A percentile compares a stretch with the other conserved stretches of the same genome.
phyloP scores from a whole-genome alignment of 2,888 invertebrate genomes.

The Brenthis daphne region DNA sequence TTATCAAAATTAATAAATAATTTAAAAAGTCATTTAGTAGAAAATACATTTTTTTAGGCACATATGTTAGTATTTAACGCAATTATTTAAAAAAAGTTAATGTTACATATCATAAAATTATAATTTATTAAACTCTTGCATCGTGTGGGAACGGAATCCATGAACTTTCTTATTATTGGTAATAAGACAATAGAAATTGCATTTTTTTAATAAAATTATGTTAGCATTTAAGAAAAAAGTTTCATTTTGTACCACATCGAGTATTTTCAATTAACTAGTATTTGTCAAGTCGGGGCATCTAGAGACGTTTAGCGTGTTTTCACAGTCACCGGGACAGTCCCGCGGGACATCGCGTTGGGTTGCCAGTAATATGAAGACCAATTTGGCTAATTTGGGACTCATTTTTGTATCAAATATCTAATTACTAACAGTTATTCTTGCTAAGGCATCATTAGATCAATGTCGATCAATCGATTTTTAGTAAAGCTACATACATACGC shows the following conservation, averaged over 20 bases:
- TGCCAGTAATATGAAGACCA: constrained; percentile 35
- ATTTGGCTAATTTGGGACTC: constrained; percentile 34
- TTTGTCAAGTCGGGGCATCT: constrained; percentile 58
- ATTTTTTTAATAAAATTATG: too few relatives aligned
- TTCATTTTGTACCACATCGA: constrained; percentile 38
- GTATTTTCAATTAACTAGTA: constrained; percentile 74
- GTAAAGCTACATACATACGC: too few relatives aligned
- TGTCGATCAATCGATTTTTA: neutral
- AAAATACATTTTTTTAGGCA: too few relatives aligned
- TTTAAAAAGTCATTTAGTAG: too few relatives aligned
- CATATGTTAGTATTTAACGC: too few relatives aligned
- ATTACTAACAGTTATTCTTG: constrained; percentile 25
- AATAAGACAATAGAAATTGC: too few relatives aligned
- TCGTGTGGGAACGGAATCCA: too few relatives aligned
- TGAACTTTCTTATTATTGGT: too few relatives aligned
- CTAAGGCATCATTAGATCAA: neutral
- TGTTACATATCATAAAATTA: too few relatives aligned
- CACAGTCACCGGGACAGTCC: constrained; percentile 41
- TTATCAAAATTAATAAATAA: too few relatives aligned
- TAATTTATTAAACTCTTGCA: too few relatives aligned
- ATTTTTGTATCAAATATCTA: constrained; percentile 33
- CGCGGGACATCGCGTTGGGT: constrained; percentile 34
- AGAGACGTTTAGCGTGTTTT: constrained; percentile 56
- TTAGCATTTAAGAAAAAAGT: neutral
- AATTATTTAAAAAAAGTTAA: too few relatives aligned